Base-by-base conservation (phyloP, 2,888 invertebrate genomes). In the Iselma pallidipennis region DNA sequence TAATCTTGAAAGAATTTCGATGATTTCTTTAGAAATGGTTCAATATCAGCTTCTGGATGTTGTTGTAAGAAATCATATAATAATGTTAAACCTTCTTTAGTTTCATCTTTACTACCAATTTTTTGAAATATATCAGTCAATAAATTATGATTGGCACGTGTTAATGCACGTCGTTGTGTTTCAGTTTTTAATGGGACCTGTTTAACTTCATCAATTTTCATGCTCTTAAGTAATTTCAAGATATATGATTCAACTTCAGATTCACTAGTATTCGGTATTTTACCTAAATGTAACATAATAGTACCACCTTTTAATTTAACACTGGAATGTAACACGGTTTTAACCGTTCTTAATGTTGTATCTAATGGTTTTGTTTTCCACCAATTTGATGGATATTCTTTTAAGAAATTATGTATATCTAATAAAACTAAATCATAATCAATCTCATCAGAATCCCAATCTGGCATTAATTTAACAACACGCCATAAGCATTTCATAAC, bases 401-500 rank as follows among this genome's bases (percentile, higher is more conserved):
- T 91, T 75, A 97, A 89, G 82, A 98, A 98, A 66, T 90, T 83
- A 76, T 97, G 95, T 63, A 95, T 89, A 80, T 96, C 95, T 60
- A 89, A 83, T 16, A 98, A 83, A 58, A 94, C 89, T 1, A 86
- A 86, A 76, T 92, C 92, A 70, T 91, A 93, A 80, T 92, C 90
- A 26, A 93, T 84, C 2, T 89, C 87, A 76, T 88, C 87, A 7
- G 85, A 85, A 31, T 88, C 86, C 88, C 95, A 94, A 53, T 89
- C 88, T 0, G 93, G 89, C 75, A 98, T 88, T 82, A 92, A 88
- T 81, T 95, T 94, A 14, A 96, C 89, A 61, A 95, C 91, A 78
- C 95, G 93, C 98, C 98, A 98, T 77, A 96, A 87, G 79, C 97
- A 98, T 83, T 96, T 95, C 87, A 95, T 92, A 0, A 93, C 87